Conservation (phyloP, 2,888 invertebrate species). For the Stratiomys singularior region DNA sequence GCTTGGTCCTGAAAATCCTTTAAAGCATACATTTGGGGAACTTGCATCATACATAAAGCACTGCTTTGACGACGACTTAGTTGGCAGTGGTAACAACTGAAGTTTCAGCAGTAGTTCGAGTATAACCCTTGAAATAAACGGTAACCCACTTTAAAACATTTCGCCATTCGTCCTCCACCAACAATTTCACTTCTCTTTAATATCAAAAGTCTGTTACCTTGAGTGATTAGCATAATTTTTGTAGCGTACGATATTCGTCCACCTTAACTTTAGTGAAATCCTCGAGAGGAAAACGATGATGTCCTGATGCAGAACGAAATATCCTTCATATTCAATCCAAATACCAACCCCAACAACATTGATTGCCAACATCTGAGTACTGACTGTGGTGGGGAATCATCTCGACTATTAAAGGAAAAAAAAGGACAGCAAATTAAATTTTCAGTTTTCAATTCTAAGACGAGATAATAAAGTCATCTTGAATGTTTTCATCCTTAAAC, state of each 20-base stretch:
- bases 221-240: constrained; percentile 49
- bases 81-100: no score
- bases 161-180: no score
- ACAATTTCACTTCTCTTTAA: not conserved
- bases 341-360: not conserved
- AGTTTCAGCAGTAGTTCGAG: no score
- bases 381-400: constrained; percentile 19
- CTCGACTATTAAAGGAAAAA: constrained; percentile 5
- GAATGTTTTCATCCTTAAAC: not conserved
- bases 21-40: no score
- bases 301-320: not conserved
- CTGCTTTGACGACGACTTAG: no score
- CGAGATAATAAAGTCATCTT: constrained; percentile 33
- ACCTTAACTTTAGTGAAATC: not conserved
- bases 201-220: constrained; percentile 48
- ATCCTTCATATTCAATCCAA: constrained; percentile 24
- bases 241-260: constrained; percentile 8
- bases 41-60: no score
- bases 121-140: no score
- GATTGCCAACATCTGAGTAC: not conserved
- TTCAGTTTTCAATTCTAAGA: constrained; percentile 11
- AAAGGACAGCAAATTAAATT: constrained; percentile 37
- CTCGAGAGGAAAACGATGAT: no score
- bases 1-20: no score
- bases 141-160: no score